phyloP scores from a whole-genome alignment of 1,140 invertebrate species.

The Drosophila lacteicornis region DNA sequence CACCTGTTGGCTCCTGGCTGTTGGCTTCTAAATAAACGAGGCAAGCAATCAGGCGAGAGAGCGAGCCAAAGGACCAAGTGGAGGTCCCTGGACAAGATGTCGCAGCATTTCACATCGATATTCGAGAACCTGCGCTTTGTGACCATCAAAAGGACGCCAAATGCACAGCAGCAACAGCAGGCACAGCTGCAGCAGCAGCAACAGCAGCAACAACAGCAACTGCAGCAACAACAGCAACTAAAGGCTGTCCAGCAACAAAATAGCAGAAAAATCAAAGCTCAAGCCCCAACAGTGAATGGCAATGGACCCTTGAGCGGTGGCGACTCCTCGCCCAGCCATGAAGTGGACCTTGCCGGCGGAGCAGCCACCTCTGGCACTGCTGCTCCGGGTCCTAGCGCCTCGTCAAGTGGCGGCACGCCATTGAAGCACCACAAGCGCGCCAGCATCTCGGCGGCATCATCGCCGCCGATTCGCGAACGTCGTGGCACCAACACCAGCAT shows the following conservation, averaged over 20 bases:
- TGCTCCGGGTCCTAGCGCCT: conserved; percentile 1
- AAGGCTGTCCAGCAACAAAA: conserved; percentile 55
- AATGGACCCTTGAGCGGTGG: conserved; percentile 58
- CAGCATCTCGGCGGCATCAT: conserved; percentile 68
- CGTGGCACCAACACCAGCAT: conserved; percentile 75
- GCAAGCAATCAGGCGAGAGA: conserved; percentile 34
- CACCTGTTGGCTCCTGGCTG: conserved; percentile 70
- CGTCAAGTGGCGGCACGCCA: conserved; percentile 51
- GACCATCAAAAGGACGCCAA: conserved; percentile 74
- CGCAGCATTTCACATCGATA: conserved; percentile 84
- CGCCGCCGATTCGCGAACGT: conserved; percentile 56
- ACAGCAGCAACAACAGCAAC: conserved; percentile 44
- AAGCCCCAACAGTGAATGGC: conserved; percentile 61
- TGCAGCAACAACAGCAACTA: conserved; percentile 44
- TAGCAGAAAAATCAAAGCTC: conserved; percentile 67
- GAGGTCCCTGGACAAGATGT: conserved; percentile 70
- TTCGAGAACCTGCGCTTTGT: conserved; percentile 83
- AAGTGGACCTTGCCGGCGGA: conserved; percentile 58
- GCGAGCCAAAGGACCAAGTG: conserved; percentile 3
- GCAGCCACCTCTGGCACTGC: conserved; percentile 8
- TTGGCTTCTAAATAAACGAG: conserved; percentile 72
- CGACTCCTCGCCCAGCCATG: conserved; percentile 50
- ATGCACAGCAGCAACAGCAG: conserved; percentile 60
- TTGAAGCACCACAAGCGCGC: conserved; percentile 74
- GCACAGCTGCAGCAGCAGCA: conserved; percentile 52